phyloP scores from a whole-genome alignment of 2,113 vertebrate genomes.

The Macroglossus sobrinus region DNA sequence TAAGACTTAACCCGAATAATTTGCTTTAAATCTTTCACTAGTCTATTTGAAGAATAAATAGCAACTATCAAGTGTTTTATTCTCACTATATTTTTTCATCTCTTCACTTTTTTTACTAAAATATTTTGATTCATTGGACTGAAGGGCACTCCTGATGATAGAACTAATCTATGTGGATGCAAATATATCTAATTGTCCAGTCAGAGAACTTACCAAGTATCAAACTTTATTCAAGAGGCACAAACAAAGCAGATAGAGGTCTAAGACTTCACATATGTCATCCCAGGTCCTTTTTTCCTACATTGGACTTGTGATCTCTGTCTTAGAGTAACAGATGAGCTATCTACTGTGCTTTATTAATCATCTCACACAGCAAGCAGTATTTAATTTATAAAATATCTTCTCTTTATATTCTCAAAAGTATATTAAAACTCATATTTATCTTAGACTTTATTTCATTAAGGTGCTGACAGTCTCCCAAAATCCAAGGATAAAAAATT shows the following conservation, averaged over 20 bases:
- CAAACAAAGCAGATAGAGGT: not conserved
- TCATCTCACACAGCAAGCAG: not conserved
- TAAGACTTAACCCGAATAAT: not conserved
- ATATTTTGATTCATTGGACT: not conserved
- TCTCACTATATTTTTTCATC: not conserved
- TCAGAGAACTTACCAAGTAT: not conserved
- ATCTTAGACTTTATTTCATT: not conserved
- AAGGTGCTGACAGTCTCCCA: not conserved
- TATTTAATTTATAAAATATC: not conserved
- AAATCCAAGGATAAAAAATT: not conserved
- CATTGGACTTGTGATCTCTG: not conserved
- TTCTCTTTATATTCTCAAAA: not conserved
- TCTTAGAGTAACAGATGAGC: not conserved
- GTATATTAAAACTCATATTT: not conserved
- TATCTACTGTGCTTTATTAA: not conserved
- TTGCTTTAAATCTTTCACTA: not conserved
- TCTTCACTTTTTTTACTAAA: not conserved
- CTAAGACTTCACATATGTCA: not conserved
- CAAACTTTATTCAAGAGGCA: not conserved
- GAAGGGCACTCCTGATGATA: not conserved
- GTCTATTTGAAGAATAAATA: not conserved
- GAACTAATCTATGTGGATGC: not conserved
- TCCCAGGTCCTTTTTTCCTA: no score
- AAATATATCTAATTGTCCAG: not conserved
- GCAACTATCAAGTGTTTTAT: not conserved